Conservation (phyloP, 2,797 vertebrate genomes). For the Lophotriccus pileatus region DNA sequence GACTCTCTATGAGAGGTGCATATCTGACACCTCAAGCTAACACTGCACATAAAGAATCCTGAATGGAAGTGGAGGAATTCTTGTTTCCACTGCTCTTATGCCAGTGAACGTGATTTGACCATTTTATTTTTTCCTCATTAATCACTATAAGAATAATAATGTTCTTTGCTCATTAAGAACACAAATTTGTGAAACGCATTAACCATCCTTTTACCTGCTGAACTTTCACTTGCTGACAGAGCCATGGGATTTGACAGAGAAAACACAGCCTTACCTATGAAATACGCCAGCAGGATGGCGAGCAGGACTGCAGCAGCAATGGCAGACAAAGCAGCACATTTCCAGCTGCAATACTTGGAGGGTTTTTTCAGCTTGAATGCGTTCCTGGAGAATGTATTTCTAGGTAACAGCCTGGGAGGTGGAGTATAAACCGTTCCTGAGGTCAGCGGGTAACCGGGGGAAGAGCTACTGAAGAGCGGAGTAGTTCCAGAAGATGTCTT, state of each 20-base stretch:
- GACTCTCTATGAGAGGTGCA: neutral
- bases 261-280: constrained; percentile 86
- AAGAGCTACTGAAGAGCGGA: constrained; percentile 96
- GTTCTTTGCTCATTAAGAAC: neutral
- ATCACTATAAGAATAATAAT: neutral
- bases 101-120: neutral
- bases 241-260: neutral
- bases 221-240: neutral
- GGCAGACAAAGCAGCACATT: constrained; percentile 94
- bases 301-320: constrained; percentile 91
- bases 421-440: constrained; percentile 98
- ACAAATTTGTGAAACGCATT: neutral
- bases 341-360: constrained; percentile 99
- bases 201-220: neutral
- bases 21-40: neutral
- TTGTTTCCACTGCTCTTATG: neutral
- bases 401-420: constrained; percentile 92
- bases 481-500: constrained; percentile 98
- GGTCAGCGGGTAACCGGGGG: constrained; percentile 94
- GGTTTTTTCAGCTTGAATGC: constrained; percentile 99
- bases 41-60: neutral
- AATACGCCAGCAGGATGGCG: constrained; percentile 93
- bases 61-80: neutral
- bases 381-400: constrained; percentile 97
- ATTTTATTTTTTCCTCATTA: neutral